These are phyloP conservation scores for Caenorhabditis sp. DNA, from an alignment of 2,888 invertebrate species.

Conservation along the genomic window DNA sequence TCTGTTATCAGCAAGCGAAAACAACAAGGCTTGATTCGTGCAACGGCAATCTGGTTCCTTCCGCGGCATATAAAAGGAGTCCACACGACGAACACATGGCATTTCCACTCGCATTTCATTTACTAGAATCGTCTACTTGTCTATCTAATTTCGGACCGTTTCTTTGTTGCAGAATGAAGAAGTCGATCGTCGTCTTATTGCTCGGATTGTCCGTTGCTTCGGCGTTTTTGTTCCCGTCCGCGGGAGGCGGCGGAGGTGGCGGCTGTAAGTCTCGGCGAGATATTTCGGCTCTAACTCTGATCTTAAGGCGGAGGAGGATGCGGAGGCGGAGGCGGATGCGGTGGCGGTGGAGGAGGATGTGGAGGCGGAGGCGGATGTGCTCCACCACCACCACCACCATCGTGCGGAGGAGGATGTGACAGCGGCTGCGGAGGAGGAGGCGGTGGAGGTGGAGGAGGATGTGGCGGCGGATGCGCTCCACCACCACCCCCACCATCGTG, in stretches of 20 bases:
- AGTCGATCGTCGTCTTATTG: constrained; percentile 37
- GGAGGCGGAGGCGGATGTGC: constrained; percentile 43
- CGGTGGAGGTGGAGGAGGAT: constrained; percentile 22
- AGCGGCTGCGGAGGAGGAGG: constrained; percentile 19
- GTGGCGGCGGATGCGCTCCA: constrained; percentile 36
- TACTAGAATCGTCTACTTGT: not conserved
- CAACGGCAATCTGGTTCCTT: constrained; percentile 43
- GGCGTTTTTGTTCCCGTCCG: constrained; percentile 56
- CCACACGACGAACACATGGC: constrained; percentile 43
- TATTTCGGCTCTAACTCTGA: too few relatives aligned
- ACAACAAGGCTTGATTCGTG: too few relatives aligned
- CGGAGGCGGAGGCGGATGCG: constrained; percentile 47
- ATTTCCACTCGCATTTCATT: constrained; percentile 20
- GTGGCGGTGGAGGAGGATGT: constrained; percentile 21
- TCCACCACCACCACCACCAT: constrained; percentile 49
- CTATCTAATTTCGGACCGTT: too few relatives aligned
- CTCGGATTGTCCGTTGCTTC: constrained; percentile 39
- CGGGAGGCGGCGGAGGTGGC: constrained; percentile 43
- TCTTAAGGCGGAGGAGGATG: constrained; percentile 45
- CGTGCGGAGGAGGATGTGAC: constrained; percentile 39
- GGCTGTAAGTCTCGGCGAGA: constrained; percentile 21
- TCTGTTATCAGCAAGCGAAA: too few relatives aligned
- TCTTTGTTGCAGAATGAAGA: constrained; percentile 42
- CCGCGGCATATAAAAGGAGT: constrained; percentile 43
- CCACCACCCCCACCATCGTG: too few relatives aligned